Conservation (phyloP, 2,888 invertebrate species). For the Micropterix aruncella region DNA sequence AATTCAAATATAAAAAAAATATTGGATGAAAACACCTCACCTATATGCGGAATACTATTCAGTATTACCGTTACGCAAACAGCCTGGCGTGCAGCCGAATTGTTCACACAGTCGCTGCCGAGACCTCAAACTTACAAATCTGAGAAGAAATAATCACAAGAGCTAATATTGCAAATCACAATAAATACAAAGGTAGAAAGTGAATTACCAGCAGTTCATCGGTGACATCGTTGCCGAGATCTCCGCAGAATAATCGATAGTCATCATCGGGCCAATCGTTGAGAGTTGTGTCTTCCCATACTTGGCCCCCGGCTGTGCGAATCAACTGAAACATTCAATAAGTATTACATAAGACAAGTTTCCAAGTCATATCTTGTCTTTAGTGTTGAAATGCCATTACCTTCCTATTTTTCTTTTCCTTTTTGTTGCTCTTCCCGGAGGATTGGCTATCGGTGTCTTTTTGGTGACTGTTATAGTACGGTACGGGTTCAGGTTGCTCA, state of each 20-base stretch:
- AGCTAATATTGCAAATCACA: neutral
- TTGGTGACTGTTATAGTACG: slow-evolving; percentile 47
- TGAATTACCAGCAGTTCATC: slow-evolving; percentile 72
- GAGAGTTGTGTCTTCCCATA: slow-evolving; percentile 92
- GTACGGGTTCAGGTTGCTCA: slow-evolving; percentile 48
- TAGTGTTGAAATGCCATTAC: slow-evolving; percentile 4
- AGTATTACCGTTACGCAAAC: neutral
- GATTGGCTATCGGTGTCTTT: slow-evolving; percentile 45
- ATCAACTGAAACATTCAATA: slow-evolving; percentile 54
- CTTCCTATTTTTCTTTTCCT: slow-evolving; percentile 19
- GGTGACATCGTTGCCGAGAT: slow-evolving; percentile 97
- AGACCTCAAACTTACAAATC: neutral
- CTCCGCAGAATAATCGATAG: slow-evolving; percentile 98
- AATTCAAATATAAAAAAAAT: too few species aligned
- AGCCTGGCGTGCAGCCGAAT: too few species aligned
- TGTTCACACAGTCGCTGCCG: neutral
- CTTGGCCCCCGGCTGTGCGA: slow-evolving; percentile 83
- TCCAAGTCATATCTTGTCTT: too few species aligned
- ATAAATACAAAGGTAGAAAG: neutral
- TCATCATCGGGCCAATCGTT: slow-evolving; percentile 98
- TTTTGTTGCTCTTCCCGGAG: slow-evolving; percentile 32
- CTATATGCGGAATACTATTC: too few species aligned
- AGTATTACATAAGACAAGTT: too few species aligned
- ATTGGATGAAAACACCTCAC: too few species aligned
- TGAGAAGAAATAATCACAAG: neutral